phyloP scores from a whole-genome alignment of 35 echinoderm and acorn worm genomes.

The Patiria miniata region DNA sequence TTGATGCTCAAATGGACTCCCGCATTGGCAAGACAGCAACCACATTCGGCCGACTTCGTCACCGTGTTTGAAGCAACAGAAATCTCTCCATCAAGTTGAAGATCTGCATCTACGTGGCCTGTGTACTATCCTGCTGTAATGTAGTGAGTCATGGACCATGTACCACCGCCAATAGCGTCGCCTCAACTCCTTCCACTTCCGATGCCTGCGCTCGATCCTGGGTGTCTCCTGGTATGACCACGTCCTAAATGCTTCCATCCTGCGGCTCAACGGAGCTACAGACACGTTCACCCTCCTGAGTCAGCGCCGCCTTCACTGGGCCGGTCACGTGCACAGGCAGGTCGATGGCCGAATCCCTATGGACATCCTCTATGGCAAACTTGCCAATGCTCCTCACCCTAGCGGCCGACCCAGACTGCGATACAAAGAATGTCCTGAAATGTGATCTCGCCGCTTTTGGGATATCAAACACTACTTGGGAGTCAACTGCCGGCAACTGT shows the following conservation, averaged over 20 bases:
- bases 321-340: no score
- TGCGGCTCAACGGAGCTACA: background rate
- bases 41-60: no score
- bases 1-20: slow-evolving; percentile 18
- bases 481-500: background rate
- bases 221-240: background rate
- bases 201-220: background rate
- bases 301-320: background rate
- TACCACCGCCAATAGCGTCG: background rate
- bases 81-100: no score
- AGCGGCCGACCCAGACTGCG: background rate
- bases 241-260: background rate
- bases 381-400: background rate
- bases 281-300: background rate
- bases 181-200: background rate
- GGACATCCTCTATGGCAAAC: background rate
- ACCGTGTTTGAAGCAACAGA: no score
- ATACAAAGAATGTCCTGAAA: slow-evolving; percentile 20
- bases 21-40: slow-evolving; percentile 14
- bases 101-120: no score
- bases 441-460: background rate
- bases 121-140: no score
- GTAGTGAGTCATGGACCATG: no score
- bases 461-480: background rate
- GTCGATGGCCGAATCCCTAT: background rate